Base-by-base conservation (phyloP, 2,113 vertebrate genomes). In the Riparia riparia region DNA sequence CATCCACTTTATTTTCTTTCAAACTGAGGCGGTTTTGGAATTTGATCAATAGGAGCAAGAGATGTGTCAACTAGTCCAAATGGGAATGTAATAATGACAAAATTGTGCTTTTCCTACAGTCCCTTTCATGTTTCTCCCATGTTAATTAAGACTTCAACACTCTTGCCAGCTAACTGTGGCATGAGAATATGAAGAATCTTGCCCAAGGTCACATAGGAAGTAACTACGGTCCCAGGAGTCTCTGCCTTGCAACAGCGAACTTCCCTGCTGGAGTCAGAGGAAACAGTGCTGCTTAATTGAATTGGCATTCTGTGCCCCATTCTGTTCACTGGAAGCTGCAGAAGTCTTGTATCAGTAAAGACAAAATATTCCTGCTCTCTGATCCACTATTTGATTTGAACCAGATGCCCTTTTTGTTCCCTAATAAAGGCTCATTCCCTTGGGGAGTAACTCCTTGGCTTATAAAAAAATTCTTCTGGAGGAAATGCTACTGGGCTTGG, bases 371-470 rank as follows among this genome's bases (percentile, higher is more conserved):
- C 44, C 69, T 78, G 22, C 31, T 88, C 10, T 92, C 68, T 53
- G 44, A 86, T 90, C 64, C 72, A 94, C 49, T 49, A 64, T 84
- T 86, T 96, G 72, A 93, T 96, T 95, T 96, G 87, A 94, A 96
- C 79, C 95, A 94, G 86, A 74, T 92, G 71, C 54, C 88, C 82
- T 79, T 90, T 91, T 45, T 68, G 22, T 82, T 95, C 80, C 69
- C 51, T 74, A 60, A 68, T 51, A 76, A 92, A 68, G 28, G 34
- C 31, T 95, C 47, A 47, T 81, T 94, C 60, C 92, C 61, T 41
- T 64, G 64, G 85, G 73, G 92, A 95, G n/a, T 69, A 70, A 81
- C 21, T 93, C 72, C 60, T 78, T 92, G 88, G 65, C 60, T 58
- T 78, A 96, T 57, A 68, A 85, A 70, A 80, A 95, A 88, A 24